phyloP scores from a whole-genome alignment of 2,888 invertebrate species.

The Ethmia dodecea region DNA sequence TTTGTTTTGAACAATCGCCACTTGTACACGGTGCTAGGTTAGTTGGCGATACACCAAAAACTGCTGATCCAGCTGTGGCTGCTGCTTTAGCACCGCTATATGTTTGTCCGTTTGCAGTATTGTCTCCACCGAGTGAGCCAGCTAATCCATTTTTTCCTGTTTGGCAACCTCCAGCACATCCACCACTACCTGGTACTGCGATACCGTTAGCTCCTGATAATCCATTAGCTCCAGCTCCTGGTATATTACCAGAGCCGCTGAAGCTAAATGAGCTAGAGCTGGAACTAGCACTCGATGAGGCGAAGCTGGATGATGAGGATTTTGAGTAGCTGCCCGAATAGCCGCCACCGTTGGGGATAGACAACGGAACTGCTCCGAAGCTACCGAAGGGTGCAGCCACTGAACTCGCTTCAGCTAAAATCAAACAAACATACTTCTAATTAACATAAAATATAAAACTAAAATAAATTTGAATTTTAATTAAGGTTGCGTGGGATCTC shows the following conservation, averaged over 20 bases:
- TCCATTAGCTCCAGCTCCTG: conserved; percentile 11
- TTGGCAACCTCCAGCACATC: conserved; percentile 22
- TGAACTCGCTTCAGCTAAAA: conserved; percentile 49
- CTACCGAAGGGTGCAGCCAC: conserved; percentile 41
- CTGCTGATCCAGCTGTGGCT: conserved; percentile 21
- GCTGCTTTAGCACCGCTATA: conserved; percentile 22
- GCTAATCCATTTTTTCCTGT: conserved; percentile 10
- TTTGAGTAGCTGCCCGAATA: conserved; percentile 66
- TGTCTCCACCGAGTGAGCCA: conserved; percentile 4
- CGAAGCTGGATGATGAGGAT: conserved; percentile 57
- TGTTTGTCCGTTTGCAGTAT: conserved; percentile 11
- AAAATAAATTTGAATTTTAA: too few species aligned
- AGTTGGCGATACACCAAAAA: conserved; percentile 16
- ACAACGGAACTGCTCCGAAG: conserved; percentile 33
- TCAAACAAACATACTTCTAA: too few species aligned
- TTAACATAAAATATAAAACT: too few species aligned
- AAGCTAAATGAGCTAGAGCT: conserved; percentile 59
- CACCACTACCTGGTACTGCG: conserved; percentile 9
- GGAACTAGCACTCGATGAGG: conserved; percentile 61
- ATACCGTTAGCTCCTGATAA: conserved; percentile 7
- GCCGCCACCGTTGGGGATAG: conserved; percentile 40
- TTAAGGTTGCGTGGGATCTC: too few species aligned
- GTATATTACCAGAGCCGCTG: conserved; percentile 31
- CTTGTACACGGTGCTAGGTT: conserved; percentile 20
- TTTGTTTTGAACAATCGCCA: conserved; percentile 22